Evolutionary conservation across 2,888 invertebrate species (phyloP).

Genomic region (Luperina nickerlii): DNA sequence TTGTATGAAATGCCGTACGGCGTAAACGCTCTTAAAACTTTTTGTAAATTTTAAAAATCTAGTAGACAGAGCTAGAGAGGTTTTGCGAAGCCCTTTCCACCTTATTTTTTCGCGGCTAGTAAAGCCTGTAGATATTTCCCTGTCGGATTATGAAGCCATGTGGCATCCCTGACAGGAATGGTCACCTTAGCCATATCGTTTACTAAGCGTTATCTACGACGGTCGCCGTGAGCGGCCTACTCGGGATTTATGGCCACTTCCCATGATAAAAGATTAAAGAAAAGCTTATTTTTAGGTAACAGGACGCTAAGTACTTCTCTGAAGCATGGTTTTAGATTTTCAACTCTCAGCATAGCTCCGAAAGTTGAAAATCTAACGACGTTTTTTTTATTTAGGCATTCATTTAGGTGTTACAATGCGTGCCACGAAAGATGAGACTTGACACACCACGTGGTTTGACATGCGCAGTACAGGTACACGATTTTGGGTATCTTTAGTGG

Average conservation of each 20-base stretch:
- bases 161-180: constrained; percentile 36
- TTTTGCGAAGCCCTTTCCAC: not conserved
- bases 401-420: too few relatives aligned
- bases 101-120: not conserved
- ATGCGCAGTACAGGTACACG: too few relatives aligned
- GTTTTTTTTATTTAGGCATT: not conserved
- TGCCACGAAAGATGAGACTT: too few relatives aligned
- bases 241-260: constrained; percentile 33
- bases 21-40: too few relatives aligned
- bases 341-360: not conserved
- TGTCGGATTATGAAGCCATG: not conserved
- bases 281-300: not conserved
- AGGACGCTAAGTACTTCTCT: not conserved
- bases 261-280: constrained; percentile 32
- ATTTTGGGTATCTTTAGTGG: too few relatives aligned
- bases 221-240: constrained; percentile 14
- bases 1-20: too few relatives aligned
- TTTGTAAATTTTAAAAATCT: not conserved
- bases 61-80: not conserved
- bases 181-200: constrained; percentile 46
- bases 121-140: not conserved
- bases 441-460: too few relatives aligned
- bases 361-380: not conserved
- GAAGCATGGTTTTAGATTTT: not conserved
- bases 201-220: constrained; percentile 53